Conservation (phyloP, 2,113 vertebrate genomes). For the Trichomycterus rosablanca region DNA sequence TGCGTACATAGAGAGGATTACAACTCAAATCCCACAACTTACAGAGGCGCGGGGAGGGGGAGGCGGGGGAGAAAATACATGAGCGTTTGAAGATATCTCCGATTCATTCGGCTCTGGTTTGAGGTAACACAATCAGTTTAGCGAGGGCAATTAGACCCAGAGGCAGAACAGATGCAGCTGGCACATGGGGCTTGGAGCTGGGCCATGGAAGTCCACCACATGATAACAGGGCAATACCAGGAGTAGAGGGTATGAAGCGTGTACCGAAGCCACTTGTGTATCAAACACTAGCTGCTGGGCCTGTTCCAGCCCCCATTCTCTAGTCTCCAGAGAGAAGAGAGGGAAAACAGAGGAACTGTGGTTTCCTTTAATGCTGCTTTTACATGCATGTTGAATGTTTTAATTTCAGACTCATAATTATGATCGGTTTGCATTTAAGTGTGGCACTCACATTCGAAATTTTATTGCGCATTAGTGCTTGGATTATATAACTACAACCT, state of each 20-base stretch:
- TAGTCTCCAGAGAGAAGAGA: slow-evolving; percentile 24
- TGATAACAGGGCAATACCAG: slow-evolving; percentile 76
- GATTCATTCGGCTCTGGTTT: slow-evolving; percentile 25
- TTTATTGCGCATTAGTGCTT: no score
- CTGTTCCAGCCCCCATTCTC: slow-evolving; percentile 68
- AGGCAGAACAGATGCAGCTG: slow-evolving; percentile 77
- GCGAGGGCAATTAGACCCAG: slow-evolving; percentile 85
- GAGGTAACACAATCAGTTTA: slow-evolving; percentile 57
- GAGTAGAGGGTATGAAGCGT: slow-evolving; percentile 48
- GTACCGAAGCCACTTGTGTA: slow-evolving; percentile 72
- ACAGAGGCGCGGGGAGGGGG: slow-evolving; percentile 15
- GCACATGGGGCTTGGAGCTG: slow-evolving; percentile 81
- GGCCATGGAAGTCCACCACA: slow-evolving; percentile 81
- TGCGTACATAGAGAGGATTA: slow-evolving; percentile 62
- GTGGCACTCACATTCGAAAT: neutral
- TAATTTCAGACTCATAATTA: neutral
- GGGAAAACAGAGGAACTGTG: neutral
- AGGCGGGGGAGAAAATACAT: slow-evolving; percentile 41
- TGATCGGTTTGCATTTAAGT: neutral
- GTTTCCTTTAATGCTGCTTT: neutral
- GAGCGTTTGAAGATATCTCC: slow-evolving; percentile 31
- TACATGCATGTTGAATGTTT: neutral
- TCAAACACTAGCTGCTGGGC: slow-evolving; percentile 73
- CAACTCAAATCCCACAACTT: slow-evolving; percentile 67
- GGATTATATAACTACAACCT: no score